A percentile compares a stretch with the other conserved stretches of the same genome.
phyloP scores from a whole-genome alignment of 2,888 invertebrate species.

The Sepiola atlantica region DNA sequence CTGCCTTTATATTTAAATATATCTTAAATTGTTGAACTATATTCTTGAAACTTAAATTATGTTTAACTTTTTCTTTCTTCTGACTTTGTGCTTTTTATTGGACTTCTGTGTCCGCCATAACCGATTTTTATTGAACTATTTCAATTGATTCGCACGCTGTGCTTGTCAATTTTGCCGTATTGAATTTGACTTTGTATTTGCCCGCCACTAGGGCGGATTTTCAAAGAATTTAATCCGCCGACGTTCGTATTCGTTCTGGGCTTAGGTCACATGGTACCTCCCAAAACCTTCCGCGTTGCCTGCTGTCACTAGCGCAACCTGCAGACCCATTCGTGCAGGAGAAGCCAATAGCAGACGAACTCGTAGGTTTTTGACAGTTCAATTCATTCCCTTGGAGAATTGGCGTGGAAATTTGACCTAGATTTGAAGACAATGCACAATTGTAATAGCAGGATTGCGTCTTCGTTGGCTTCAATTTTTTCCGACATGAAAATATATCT shows the following conservation, averaged over 20 bases:
- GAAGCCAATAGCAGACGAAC: not conserved
- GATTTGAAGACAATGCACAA: not conserved
- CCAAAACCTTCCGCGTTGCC: not conserved
- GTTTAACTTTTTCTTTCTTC: not conserved
- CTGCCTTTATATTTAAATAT: too few relatives aligned
- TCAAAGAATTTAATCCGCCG: not conserved
- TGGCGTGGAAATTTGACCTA: not conserved
- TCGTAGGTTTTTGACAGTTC: not conserved
- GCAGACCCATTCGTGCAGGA: not conserved
- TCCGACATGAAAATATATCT: not conserved
- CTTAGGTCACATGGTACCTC: not conserved
- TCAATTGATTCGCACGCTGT: not conserved
- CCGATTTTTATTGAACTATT: conserved; percentile 1
- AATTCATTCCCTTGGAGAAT: not conserved
- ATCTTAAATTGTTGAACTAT: too few relatives aligned
- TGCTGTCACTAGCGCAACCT: not conserved
- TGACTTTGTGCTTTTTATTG: too few relatives aligned
- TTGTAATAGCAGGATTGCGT: not conserved
- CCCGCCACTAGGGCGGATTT: not conserved
- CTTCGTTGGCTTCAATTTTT: too few relatives aligned
- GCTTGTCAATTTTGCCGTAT: not conserved
- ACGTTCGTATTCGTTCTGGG: not conserved
- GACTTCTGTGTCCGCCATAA: too few relatives aligned
- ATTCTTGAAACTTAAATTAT: too few relatives aligned
- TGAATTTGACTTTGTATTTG: not conserved